Conservation (phyloP, 2,113 vertebrate genomes). For the Axis porcinus region DNA sequence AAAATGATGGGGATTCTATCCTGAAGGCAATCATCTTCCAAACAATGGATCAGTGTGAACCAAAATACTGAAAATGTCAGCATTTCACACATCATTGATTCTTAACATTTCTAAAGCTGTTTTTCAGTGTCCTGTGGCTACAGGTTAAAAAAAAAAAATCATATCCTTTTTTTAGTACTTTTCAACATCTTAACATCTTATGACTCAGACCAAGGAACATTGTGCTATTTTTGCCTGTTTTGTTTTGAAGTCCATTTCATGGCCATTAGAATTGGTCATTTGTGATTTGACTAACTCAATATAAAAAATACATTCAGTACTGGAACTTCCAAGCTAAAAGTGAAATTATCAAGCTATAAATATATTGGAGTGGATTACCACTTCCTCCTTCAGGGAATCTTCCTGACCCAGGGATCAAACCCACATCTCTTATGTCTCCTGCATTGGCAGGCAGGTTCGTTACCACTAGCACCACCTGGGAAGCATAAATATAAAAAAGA, state of each 20-base stretch:
- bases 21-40: slow-evolving; percentile 20
- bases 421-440: neutral
- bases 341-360: neutral
- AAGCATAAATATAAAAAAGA: neutral
- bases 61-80: slow-evolving; percentile 19
- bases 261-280: neutral
- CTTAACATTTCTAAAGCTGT: neutral
- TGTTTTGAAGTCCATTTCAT: neutral
- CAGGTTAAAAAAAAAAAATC: neutral
- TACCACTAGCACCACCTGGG: neutral
- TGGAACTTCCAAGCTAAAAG: neutral
- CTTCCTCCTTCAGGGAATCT: neutral
- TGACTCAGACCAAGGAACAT: neutral
- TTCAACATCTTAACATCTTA: neutral
- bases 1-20: slow-evolving; percentile 35
- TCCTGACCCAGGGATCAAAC: accelerated
- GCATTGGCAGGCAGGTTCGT: neutral
- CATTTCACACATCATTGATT: slow-evolving; percentile 18
- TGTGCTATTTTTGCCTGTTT: neutral
- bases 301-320: neutral
- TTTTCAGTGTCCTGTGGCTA: neutral
- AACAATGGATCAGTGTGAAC: neutral
- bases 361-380: neutral
- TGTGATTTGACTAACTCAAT: neutral
- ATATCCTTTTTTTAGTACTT: neutral